phyloP scores from a whole-genome alignment of 2,113 vertebrate species.

The Tetrao urogallus region DNA sequence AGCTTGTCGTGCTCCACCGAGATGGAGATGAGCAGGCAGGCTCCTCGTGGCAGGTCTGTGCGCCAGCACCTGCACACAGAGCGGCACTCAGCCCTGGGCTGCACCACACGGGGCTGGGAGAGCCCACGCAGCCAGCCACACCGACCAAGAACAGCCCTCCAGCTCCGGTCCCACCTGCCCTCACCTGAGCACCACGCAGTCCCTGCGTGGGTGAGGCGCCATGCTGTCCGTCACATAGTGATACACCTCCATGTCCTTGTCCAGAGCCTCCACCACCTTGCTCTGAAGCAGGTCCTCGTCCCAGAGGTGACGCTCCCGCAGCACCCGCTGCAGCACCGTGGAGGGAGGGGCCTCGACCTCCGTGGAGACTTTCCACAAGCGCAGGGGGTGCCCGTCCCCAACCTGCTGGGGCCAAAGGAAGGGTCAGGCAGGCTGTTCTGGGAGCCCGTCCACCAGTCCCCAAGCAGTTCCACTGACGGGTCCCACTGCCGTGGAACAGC shows the following conservation, averaged over 20 bases:
- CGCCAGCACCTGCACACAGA: conserved; percentile 78
- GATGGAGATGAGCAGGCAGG: conserved; percentile 81
- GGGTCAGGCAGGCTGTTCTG: background rate
- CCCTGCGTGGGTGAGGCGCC: conserved; percentile 84
- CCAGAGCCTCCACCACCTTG: conserved; percentile 82
- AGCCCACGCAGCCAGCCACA: accelerated
- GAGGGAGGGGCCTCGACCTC: conserved; percentile 82
- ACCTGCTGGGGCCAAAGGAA: conserved; percentile 62
- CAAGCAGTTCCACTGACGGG: accelerated
- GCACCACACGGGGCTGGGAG: too few relatives aligned
- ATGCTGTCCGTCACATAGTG: conserved; percentile 88
- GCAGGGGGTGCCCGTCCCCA: conserved; percentile 81
- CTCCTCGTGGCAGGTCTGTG: conserved; percentile 78
- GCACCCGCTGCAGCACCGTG: conserved; percentile 82
- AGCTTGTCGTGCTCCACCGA: conserved; percentile 84
- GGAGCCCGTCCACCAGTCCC: background rate
- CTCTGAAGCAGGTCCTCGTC: conserved; percentile 88
- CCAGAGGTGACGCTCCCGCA: conserved; percentile 88
- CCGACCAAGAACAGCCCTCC: accelerated
- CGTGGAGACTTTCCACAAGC: conserved; percentile 84
- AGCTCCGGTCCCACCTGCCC: accelerated
- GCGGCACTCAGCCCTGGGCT: accelerated
- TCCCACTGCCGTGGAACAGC: background rate
- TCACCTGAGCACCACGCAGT: conserved; percentile 87
- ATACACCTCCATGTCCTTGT: conserved; percentile 83